Base-by-base conservation (phyloP, 2,113 vertebrate genomes). In the Saguinus midas region DNA sequence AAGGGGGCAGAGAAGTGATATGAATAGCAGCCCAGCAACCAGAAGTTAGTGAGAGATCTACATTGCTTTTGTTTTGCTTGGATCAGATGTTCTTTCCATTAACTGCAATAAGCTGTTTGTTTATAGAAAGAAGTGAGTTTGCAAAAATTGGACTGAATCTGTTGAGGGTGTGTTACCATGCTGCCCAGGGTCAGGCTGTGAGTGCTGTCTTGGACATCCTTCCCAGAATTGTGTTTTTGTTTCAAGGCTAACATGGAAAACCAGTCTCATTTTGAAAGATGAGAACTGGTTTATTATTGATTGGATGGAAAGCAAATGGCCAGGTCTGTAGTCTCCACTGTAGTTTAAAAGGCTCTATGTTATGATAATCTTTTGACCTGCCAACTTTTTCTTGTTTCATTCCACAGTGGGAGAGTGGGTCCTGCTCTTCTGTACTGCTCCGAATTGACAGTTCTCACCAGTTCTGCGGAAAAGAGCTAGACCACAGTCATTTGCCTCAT, bases 261-360 rank as follows among this genome's bases (percentile, higher is more conserved):
- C 3, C n/a, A 84, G 3, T 95, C 37, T 93, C 29, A 95, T 64
- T 8, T 8, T 97, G 93, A 72, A 97, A 97, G 97, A 97, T 57
- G 70, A 97, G 86, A 97, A 68, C 21, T 20, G 9, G 18, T 95
- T 97, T 96, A 32, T 96, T 98, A 95, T 79, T 87, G 83, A 97
- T 73, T 88, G 70, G 64, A n/a, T 87, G 16, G 72, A 73, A 95
- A 97, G 73, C 27, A 81, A 91, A 76, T 84, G 92, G 68, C 50
- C 40, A 96, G 66, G 23, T 57, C 45, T 14, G 68, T 92, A 40
- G 76, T 96, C 86, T 96, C 50, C 64, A 45, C 52, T 96, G 48
- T 61, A 94, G 37, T 84, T 97, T 72, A 89, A 97, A 96, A 92
- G 82, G 61, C n/a, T 95, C 64, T 32, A 7, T 68, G 45, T 96